Conservation (phyloP, 2,888 invertebrate genomes). For the Agrypnus murinus region DNA sequence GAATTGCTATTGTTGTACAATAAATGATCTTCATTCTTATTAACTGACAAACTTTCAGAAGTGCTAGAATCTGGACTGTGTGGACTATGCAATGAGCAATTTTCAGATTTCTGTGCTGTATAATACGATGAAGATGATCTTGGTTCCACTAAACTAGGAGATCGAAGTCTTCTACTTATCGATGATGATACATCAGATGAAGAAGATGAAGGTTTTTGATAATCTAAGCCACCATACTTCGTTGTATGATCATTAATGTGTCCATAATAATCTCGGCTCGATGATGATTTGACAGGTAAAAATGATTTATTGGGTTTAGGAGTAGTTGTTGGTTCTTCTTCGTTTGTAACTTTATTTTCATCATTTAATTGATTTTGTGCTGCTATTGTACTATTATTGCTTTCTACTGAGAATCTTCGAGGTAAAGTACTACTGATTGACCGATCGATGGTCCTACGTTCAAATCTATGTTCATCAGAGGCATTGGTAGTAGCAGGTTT, state of each 20-base stretch:
- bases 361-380: conserved; percentile 44
- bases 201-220: conserved; percentile 2
- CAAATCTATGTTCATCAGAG: conserved; percentile 32
- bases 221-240: conserved; percentile 2
- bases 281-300: conserved; percentile 62
- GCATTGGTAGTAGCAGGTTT: conserved; percentile 29
- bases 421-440: conserved; percentile 67
- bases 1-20: conserved; percentile 23
- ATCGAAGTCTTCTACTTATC: conserved; percentile 10
- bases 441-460: conserved; percentile 58
- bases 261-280: conserved; percentile 22
- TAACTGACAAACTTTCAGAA: conserved; percentile 63
- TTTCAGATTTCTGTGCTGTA: conserved; percentile 31
- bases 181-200: too few relatives aligned
- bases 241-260: conserved; percentile 23
- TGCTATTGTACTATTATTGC: too few relatives aligned
- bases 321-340: conserved; percentile 6
- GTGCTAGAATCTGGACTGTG: conserved; percentile 66
- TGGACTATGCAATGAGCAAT: conserved; percentile 59
- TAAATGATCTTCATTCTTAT: conserved; percentile 32
- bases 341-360: not conserved
- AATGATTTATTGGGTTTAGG: conserved; percentile 57
- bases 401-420: conserved; percentile 68
- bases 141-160: conserved; percentile 16
- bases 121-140: conserved; percentile 37